Evolutionary conservation across 2,888 invertebrate genomes (phyloP), one percentile per base, ranked within the genome.

Genomic region (Apomyelois bistriatella): DNA sequence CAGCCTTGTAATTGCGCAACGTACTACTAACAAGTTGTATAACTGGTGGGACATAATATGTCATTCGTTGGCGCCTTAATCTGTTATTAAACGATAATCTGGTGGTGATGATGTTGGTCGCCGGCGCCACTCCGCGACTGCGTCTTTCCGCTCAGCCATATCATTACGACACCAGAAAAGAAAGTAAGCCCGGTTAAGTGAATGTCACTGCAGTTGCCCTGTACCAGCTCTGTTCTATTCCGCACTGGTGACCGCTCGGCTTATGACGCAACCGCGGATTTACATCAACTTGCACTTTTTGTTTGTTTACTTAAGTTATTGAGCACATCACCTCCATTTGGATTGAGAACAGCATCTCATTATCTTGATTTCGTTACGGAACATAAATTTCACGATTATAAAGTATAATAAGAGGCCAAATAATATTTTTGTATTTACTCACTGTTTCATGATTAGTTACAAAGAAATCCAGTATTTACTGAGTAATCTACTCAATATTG

Each of bases 111-210:
- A 52, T 53, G 68, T 74, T 72, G 71, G 62, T 60, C 64, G 62
- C 64, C 68, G 68, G 63, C 60, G 58, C 58, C 64, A 54, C 61
- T 66, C 66, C 73, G 70, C 68, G 73, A 76, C 71, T 72, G 68
- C 73, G 76, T 73, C 70, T 80, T 77, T 79, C 77, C 70, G 73
- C 67, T 82, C 73, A 74, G 72, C 76, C 81, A 79, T 81, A 62
- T 72, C 77, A 79, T 88, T 85, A 85, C 84, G 85, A 86, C 85
- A 87, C 83, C 70, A 77, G 79, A 86, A 86, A 85, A 75, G 82
- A 83, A 86, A 85, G 85, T 83, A 74, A 76, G 80, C 83, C 75
- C 72, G 66, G 68, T 70, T 62, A 70, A 75, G 79, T 79, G 76
- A 83, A 75, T 79, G 76, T 77, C 76, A 68, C 76, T 75, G 74